Evolutionary conservation across 2,888 invertebrate species (phyloP), one percentile per base, ranked within the genome.

Genomic region (Euzetes globulus): DNA sequence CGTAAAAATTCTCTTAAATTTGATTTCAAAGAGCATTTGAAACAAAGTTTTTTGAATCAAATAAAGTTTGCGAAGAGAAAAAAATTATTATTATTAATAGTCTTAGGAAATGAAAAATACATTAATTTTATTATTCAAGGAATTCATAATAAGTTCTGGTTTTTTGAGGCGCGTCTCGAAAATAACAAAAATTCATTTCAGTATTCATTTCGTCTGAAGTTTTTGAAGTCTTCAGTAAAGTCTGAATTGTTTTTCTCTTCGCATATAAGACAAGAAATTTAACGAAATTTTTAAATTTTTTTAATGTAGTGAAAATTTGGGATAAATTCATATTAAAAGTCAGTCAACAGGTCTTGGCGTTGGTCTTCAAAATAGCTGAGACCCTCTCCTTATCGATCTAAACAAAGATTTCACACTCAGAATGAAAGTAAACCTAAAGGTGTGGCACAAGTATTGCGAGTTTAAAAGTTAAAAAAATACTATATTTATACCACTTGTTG

Each of bases 301-400:
- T 11, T 3, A 47, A 47, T 15, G 33, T 33, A 33, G 33, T 47
- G 41, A 47, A 47, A 47, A 47, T 47, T 47, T 17, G 15, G 5
- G 13, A 15, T 47, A 17, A 47, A 47, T 33, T 33, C 33, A 47
- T 47, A 47, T 17, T 47, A 47, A n/a, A 47, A 47, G 33, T 33
- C 47, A 47, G 47, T 47, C 55, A 55, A 60, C 60, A 60, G 29
- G 33, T 60, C 60, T 55, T 60, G 60, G 60, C 60, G 60, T 60
- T 60, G 60, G 60, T 60, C 60, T 60, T 3, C 15, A 19, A n/a
- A 19, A 5, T 52, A n/a, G 19, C 27, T 29, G 13, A 60, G 15
- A 6, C 13, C 15, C 13, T 22, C 13, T 52, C 15, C 19, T 47
- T 52, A 52, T 17, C 47, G 17, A 15, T 47, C 15, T 13, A 17